phyloP scores from a whole-genome alignment of 2,113 vertebrate genomes.

The Rhabdornis inornatus region DNA sequence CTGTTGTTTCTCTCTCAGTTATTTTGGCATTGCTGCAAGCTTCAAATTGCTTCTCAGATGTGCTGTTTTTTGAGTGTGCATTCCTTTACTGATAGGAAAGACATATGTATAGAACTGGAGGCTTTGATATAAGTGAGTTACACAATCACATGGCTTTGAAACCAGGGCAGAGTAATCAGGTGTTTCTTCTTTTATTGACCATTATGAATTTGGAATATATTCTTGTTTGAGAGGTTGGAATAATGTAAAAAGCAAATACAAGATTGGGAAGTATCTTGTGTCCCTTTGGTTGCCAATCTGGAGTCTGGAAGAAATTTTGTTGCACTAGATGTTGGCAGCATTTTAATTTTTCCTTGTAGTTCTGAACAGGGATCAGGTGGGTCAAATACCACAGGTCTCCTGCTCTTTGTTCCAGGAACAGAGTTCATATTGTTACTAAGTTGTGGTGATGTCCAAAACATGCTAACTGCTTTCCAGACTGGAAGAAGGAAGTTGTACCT shows the following conservation, averaged over 20 bases:
- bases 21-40: background rate
- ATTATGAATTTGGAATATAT: slow-evolving; percentile 1
- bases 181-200: background rate
- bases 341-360: slow-evolving; percentile 1
- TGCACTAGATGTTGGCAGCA: background rate
- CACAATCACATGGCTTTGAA: background rate
- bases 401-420: slow-evolving; percentile 8
- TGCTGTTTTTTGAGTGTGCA: background rate
- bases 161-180: background rate
- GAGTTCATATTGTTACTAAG: background rate
- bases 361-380: background rate
- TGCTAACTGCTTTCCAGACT: background rate
- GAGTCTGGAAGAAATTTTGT: slow-evolving; percentile 53
- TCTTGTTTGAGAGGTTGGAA: background rate
- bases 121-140: background rate
- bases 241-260: slow-evolving; percentile 32
- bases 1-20: background rate
- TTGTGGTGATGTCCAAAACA: background rate
- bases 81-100: background rate
- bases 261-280: background rate
- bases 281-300: slow-evolving; percentile 11
- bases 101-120: background rate
- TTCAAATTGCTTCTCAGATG: background rate
- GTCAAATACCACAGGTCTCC: background rate
- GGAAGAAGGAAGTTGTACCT: background rate